Base-by-base conservation (phyloP, 2,113 vertebrate genomes). In the Vombatus ursinus region DNA sequence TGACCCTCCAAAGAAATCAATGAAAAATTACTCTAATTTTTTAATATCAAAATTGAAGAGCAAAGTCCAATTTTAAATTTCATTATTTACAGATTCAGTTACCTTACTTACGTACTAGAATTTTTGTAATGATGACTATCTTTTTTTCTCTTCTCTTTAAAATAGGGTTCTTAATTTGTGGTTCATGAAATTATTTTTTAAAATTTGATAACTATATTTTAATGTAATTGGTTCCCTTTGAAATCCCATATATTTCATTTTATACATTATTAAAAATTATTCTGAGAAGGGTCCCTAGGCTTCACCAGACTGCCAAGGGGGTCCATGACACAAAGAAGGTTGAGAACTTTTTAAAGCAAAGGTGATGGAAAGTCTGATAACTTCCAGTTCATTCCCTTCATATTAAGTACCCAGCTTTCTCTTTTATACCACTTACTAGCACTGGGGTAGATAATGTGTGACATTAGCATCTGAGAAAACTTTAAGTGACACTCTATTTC, bases 21-120 rank as follows among this genome's bases (percentile, higher is more conserved):
- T 23, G 0, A 49, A 77, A 19, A 77, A n/a, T 77, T 77, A n/a
- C 31, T 77, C 52, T 92, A 92, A 94, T 0, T 28, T 95, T 96
- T 89, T 90, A 47, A 92, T 25, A 54, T 92, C 48, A 84, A 90
- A 93, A 89, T 90, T 52, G 92, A 92, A 94, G 51, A 57, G 54
- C 48, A 50, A 26, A 52, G 6, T 24, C 53, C 89, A 93, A 14
- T 28, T 68, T 92, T 53, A 90, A 91, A 14, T 14, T 24, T 95
- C n/a, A 0, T 1, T 0, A 51, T 44, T 97, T 77, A 53, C 50
- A 84, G n/a, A 47, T 44, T 52, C 68, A 44, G 92, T 77, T 7
- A 10, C 52, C 23, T 37, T 44, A 28, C 23, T 8, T 0, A 2
- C 44, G 48, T 77, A 28, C 37, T 11, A 52, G n/a, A 50, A 19